Evolutionary conservation across 1,140 invertebrate species (phyloP).

Genomic region (Sesamia nonagrioides): DNA sequence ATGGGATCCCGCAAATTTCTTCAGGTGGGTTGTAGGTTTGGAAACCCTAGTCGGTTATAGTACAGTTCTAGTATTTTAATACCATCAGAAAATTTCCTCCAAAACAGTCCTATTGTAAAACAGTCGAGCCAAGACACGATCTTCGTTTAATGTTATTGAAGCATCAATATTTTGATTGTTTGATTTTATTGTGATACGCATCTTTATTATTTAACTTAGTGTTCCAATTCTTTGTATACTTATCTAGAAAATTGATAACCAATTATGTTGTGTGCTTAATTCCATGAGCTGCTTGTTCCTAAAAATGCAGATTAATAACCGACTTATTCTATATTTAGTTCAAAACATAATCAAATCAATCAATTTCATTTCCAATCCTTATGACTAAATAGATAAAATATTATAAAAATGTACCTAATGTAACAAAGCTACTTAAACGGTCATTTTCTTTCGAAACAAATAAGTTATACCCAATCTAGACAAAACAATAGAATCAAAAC

Average conservation of each 20-base stretch:
- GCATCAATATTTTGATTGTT: background rate
- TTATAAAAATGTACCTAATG: no score
- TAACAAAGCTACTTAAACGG: background rate
- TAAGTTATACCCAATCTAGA: background rate
- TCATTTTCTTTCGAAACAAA: background rate
- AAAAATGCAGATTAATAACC: no score
- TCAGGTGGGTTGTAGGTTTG: no score
- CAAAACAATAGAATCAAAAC: constrained; percentile 1
- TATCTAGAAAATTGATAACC: background rate
- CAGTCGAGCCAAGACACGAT: constrained; percentile 1
- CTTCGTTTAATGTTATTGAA: background rate
- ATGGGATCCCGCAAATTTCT: no score
- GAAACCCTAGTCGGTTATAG: no score
- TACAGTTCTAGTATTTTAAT: background rate
- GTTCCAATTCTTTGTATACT: background rate
- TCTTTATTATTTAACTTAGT: background rate
- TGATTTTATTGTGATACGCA: background rate
- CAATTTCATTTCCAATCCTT: no score
- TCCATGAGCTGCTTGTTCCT: no score
- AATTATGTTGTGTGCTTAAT: no score
- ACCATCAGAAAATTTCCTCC: background rate
- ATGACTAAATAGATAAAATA: no score
- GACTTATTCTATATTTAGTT: no score
- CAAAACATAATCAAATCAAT: no score
- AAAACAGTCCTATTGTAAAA: background rate